Conservation (phyloP, 2,888 invertebrate species). For the Leucophenga maculata region DNA sequence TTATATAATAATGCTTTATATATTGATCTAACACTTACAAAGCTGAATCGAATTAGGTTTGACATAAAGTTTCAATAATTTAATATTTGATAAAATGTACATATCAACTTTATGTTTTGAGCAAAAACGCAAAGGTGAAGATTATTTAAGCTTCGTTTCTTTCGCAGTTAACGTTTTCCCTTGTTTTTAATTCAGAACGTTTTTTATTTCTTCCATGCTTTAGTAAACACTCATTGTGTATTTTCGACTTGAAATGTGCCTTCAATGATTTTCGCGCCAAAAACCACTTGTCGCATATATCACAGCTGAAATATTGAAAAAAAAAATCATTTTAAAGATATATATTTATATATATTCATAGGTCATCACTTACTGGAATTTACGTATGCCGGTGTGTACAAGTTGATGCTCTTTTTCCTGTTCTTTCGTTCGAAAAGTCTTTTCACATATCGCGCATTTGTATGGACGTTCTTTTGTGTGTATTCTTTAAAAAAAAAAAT, state of each 20-base stretch:
- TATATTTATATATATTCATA: not conserved
- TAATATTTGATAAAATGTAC: too few species aligned
- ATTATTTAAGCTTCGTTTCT: not conserved
- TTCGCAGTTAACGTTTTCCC: too few species aligned
- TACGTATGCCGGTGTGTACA: constrained; percentile 4
- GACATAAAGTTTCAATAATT: too few species aligned
- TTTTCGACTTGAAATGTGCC: constrained; percentile 53
- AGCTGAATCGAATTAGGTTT: too few species aligned
- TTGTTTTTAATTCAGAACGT: too few species aligned
- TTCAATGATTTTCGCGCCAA: constrained; percentile 46
- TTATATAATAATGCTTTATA: too few species aligned
- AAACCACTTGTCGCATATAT: constrained; percentile 52
- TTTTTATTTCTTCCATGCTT: too few species aligned
- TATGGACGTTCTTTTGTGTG: constrained; percentile 52
- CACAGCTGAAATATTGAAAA: constrained; percentile 41
- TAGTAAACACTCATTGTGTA: constrained; percentile 35
- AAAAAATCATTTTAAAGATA: not conserved
- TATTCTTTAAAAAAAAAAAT: constrained; percentile 39
- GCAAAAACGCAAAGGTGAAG: too few species aligned
- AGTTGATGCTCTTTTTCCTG: constrained; percentile 41
- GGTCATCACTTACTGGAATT: not conserved
- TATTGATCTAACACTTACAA: too few species aligned
- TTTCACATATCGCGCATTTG: constrained; percentile 55
- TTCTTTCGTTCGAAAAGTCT: constrained; percentile 52
- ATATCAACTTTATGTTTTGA: too few species aligned